Evolutionary conservation across 2,113 vertebrate species (phyloP).

Genomic region (Cyanistes caeruleus): DNA sequence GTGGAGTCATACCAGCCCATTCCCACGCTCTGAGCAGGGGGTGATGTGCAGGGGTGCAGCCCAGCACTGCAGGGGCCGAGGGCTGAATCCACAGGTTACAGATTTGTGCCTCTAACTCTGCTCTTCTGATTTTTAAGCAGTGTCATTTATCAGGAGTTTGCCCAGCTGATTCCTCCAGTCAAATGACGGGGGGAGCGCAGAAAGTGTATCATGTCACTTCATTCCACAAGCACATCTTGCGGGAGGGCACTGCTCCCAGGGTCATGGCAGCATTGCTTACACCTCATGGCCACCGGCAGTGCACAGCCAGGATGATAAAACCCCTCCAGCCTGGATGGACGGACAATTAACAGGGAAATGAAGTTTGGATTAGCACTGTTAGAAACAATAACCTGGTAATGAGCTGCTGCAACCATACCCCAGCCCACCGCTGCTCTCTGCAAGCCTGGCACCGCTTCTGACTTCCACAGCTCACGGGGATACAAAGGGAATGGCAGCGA

Average conservation of each 20-base stretch:
- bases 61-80: neutral
- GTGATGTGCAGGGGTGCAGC: rapidly evolving
- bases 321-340: neutral
- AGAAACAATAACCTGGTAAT: slow-evolving; percentile 63
- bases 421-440: slow-evolving; percentile 26
- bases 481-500: slow-evolving; percentile 5
- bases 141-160: neutral
- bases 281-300: neutral
- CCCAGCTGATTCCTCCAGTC: neutral
- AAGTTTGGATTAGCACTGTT: slow-evolving; percentile 28
- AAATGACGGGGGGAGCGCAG: neutral
- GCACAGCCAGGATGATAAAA: neutral
- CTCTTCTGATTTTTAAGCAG: neutral
- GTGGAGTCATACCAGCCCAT: neutral
- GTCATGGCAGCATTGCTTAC: neutral
- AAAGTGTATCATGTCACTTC: neutral
- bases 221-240: neutral
- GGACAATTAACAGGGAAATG: slow-evolving; percentile 47
- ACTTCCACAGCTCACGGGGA: slow-evolving; percentile 2
- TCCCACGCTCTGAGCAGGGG: neutral
- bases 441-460: neutral
- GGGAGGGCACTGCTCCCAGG: neutral
- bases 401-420: slow-evolving; percentile 31
- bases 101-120: neutral
- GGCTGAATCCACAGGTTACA: neutral